Evolutionary conservation across 2,797 vertebrate species (phyloP), one percentile per base, ranked within the genome.

Genomic region (Megalops cyprinoides): DNA sequence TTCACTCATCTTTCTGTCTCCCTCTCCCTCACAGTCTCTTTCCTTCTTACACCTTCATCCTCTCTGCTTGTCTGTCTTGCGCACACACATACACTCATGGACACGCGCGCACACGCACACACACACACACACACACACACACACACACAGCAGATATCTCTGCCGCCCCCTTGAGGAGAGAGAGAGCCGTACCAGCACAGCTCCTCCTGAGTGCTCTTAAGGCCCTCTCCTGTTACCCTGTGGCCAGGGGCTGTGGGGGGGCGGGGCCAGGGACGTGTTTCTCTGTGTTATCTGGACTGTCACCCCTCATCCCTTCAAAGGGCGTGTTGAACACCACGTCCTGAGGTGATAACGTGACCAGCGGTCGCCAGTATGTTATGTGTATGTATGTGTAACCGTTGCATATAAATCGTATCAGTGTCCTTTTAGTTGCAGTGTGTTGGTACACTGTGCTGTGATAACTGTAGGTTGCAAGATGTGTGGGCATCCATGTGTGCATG

Each of bases 251-350:
- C 55, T 1, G 55, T 55, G 58, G 55, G 12, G 12, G 55, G 1
- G 5, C 14, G 23, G 14, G 5, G 4, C 18, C 15, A 5, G 60
- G 2, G 60, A 25, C 23, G 14, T 60, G 58, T 12, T 8, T 60
- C 37, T 8, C 28, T 3, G 7, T 9, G 14, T 31, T 65, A 37
- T 34, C 60, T 12, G 60, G 28, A 65, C 75, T 55, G 74, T 69
- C 65, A 37, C 65, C 69, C 34, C 65, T 69, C 42, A 23, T 37
- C 65, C 65, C n/a, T n/a, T n/a, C n/a, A n/a, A n/a, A n/a, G n/a
- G n/a, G n/a, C n/a, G n/a, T n/a, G n/a, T n/a, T n/a, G n/a, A n/a
- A n/a, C n/a, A n/a, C n/a, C n/a, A n/a, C n/a, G n/a, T n/a, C n/a
- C n/a, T n/a, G n/a, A n/a, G n/a, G n/a, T n/a, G n/a, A n/a, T n/a